Percentiles rank a stretch among this genome's conserved stretches.
phyloP scores from a whole-genome alignment of 2,797 vertebrate genomes.

The Anniella stebbinsi region DNA sequence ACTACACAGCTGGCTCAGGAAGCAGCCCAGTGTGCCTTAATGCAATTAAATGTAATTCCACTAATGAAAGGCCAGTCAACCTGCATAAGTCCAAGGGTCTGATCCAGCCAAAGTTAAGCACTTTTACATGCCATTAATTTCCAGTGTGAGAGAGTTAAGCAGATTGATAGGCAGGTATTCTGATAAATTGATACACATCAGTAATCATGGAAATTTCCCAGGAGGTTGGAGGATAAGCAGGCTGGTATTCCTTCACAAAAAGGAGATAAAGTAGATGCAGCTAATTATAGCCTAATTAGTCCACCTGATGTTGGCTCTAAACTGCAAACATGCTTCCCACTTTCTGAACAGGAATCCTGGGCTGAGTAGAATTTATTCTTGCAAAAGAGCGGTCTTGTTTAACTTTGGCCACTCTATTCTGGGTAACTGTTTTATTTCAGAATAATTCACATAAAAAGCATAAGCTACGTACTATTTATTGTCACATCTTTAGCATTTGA shows the following conservation, averaged over 20 bases:
- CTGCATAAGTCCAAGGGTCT: background rate
- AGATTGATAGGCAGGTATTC: background rate
- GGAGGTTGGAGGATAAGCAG: background rate
- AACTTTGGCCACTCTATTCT: background rate
- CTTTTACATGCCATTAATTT: background rate
- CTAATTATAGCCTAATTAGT: background rate
- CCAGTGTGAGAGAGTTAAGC: background rate
- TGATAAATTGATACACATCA: background rate
- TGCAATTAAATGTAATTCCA: background rate
- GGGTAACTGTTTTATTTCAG: background rate
- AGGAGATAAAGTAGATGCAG: background rate
- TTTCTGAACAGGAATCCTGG: background rate
- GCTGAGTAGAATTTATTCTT: background rate
- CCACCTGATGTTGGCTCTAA: background rate
- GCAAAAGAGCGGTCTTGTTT: background rate
- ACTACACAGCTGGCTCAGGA: background rate
- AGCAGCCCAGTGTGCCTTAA: background rate
- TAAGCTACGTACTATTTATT: background rate
- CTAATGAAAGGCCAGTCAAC: background rate
- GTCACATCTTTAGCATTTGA: background rate
- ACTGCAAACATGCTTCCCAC: background rate
- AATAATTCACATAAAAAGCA: background rate
- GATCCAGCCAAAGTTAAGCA: background rate
- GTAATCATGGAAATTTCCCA: background rate
- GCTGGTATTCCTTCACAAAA: background rate